Evolutionary conservation across 2,113 vertebrate species (phyloP), one percentile per base, ranked within the genome.

Genomic region (Corydoras sp.): DNA sequence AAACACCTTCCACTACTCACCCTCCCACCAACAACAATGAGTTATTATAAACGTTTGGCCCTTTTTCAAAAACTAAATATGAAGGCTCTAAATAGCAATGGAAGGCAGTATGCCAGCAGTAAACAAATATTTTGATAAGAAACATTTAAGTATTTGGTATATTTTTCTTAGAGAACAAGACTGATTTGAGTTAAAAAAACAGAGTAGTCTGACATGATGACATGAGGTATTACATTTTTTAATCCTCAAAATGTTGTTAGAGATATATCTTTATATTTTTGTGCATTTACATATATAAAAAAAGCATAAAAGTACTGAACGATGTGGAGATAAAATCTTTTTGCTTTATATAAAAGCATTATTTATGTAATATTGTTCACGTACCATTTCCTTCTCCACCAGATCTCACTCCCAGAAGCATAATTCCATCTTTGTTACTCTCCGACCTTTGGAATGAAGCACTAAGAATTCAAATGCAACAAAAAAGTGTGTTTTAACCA

Each of bases 371-470:
- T 0, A 9, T 5, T 29, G 49, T 59, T 35, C 30, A 31, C 85
- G 77, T 86, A 91, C 90, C 87, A 7, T 83, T 86, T 9, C 87
- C 89, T 5, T 86, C 88, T 14, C 74, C 82, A 1, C 77, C 83
- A 30, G 86, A 86, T 29, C 87, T 89, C 63, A 91, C 85, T 5
- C 88, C 87, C 18, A 91, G 82, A 70, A 91, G 87, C 88, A 89
- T 86, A 71, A 91, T 86, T 0, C 87, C 87, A 32, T 91, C 89
- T 85, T 87, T 91, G 82, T 69, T 82, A 82, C 84, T 85, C 9
- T 90, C 89, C 0, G 87, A 82, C 9, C 89, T 90, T 79, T 91
- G 89, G 79, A 88, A 90, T 18, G 89, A 91, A 35, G 88, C 89
- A 9, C 89, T 91, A 80, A 11, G 59, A 9, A 35, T 59, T 59